These are phyloP conservation scores for Peucedramus taeniatus DNA, from an alignment of 2,113 vertebrate species.

Conservation along the genomic window DNA sequence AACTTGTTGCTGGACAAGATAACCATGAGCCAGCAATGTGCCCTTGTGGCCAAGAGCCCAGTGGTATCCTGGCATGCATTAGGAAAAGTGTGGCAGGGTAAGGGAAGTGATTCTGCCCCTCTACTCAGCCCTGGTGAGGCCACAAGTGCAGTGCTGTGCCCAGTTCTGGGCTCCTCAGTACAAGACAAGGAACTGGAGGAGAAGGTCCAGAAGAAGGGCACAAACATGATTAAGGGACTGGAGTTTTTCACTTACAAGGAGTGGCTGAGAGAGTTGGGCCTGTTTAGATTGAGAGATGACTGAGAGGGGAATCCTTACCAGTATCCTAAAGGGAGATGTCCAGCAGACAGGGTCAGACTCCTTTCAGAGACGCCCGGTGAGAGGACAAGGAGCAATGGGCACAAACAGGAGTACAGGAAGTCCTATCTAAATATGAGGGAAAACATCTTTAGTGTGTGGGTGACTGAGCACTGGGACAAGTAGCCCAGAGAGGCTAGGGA, in stretches of 20 bases:
- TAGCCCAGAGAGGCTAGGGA: neutral
- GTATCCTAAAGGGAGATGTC: neutral
- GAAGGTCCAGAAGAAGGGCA: neutral
- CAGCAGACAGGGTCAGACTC: neutral
- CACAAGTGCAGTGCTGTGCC: neutral
- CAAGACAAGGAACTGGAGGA: neutral
- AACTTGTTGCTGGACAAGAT: neutral
- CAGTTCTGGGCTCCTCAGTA: neutral
- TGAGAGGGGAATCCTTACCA: neutral
- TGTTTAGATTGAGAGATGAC: neutral
- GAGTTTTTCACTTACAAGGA: neutral
- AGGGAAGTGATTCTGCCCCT: neutral
- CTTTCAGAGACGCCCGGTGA: neutral
- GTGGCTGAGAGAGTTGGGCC: neutral
- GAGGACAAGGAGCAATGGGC: accelerated
- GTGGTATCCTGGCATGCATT: neutral
- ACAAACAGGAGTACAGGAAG: neutral
- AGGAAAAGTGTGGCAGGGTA: neutral
- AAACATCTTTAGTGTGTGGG: neutral
- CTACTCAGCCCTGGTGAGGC: neutral
- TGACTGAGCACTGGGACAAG: neutral
- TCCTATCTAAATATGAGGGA: neutral
- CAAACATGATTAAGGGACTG: neutral
- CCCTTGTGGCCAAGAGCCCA: neutral
- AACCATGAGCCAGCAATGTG: neutral